phyloP scores from a whole-genome alignment of 2,888 invertebrate genomes.

The Tenodera sinensis region DNA sequence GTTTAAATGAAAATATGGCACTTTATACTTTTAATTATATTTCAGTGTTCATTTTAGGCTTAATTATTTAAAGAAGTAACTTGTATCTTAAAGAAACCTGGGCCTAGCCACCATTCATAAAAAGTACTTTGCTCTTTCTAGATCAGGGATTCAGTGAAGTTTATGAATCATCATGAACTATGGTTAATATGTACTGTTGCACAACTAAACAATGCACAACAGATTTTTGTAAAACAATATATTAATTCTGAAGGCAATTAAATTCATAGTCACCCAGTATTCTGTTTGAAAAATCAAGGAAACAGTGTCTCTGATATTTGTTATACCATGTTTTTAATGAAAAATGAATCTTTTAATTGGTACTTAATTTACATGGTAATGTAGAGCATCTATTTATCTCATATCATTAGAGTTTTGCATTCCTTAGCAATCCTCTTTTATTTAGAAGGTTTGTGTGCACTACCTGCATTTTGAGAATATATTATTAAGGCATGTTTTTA shows the following conservation, averaged over 20 bases:
- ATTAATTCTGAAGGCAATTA: background rate
- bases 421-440: background rate
- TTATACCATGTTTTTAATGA: background rate
- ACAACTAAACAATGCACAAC: background rate
- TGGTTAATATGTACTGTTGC: background rate
- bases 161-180: background rate
- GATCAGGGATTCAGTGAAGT: background rate
- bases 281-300: background rate
- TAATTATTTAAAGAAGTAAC: background rate
- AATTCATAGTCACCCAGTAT: background rate
- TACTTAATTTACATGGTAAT: background rate
- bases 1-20: background rate
- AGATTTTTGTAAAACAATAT: background rate
- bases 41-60: background rate
- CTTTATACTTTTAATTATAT: background rate
- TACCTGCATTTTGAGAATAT: background rate
- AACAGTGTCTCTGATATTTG: background rate
- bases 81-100: background rate
- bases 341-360: background rate
- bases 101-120: background rate
- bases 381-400: background rate
- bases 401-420: background rate
- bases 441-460: background rate
- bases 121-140: background rate
- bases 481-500: background rate